Base-by-base conservation (phyloP, 2,797 vertebrate genomes). In the Myripristis jacobus region DNA sequence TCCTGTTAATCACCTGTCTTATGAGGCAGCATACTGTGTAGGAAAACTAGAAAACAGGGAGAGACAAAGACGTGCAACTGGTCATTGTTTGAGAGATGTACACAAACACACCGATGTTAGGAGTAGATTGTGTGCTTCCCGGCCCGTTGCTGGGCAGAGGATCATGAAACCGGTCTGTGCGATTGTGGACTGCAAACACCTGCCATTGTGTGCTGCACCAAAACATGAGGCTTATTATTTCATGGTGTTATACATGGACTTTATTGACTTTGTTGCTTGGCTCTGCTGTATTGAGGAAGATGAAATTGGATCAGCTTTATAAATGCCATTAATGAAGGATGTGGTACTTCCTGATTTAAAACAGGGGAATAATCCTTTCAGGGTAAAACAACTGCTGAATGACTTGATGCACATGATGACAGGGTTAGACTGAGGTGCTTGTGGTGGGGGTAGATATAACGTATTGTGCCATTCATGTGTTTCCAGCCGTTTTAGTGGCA, bases 121-220 rank as follows among this genome's bases (percentile, higher is more conserved):
- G 4, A 65, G 22, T 50, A 64, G 25, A 43, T 58, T 22, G 22
- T 56, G 25, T 36, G n/a, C 22, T 6, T 19, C 61, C 21, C 9
- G n/a, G n/a, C n/a, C n/a, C n/a, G n/a, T n/a, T n/a, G n/a, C n/a
- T n/a, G n/a, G n/a, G n/a, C n/a, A 70, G 31, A 48, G 29, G 11
- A 24, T 15, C 31, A 53, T 71, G 65, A 68, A 70, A 66, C 44
- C 13, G 3, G n/a, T 65, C 48, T 55, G 25, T 78, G 70, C 79
- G 24, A 61, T 24, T 61, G 69, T 84, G 43, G 47, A 79, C 66
- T 66, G 58, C 56, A 80, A 84, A 86, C 85, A 80, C 62, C 60
- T 79, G 70, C 50, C 54, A 19, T 61, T 68, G 58, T 86, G 80
- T 80, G 66, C 75, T 66, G 18, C 77, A 7, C 67, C 53, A 61